phyloP scores from a whole-genome alignment of 2,797 vertebrate species.

The Ciconia nigra region DNA sequence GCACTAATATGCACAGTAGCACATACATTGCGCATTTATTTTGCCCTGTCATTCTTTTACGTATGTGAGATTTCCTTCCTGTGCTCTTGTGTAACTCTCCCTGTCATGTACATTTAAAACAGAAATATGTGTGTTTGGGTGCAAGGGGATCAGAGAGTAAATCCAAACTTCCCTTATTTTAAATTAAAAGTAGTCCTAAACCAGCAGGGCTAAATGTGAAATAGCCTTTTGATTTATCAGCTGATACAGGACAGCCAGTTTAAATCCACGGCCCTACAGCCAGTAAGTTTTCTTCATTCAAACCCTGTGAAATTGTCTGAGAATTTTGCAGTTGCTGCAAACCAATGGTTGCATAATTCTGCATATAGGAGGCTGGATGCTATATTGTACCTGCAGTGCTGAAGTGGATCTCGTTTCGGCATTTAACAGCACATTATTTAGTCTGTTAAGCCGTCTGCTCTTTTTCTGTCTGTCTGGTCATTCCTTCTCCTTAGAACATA shows the following conservation, averaged over 20 bases:
- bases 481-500: background rate
- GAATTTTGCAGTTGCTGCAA: background rate
- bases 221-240: background rate
- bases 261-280: background rate
- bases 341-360: background rate
- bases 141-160: background rate
- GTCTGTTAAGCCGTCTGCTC: background rate
- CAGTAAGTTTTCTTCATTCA: background rate
- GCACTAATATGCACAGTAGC: background rate
- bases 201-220: background rate
- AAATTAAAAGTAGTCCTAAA: background rate
- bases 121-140: background rate
- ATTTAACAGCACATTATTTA: background rate
- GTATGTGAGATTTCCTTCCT: conserved; percentile 42
- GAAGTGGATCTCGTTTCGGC: background rate
- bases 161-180: background rate
- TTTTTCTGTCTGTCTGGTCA: conserved; percentile 10
- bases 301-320: background rate
- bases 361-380: background rate
- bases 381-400: background rate
- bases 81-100: background rate
- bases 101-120: background rate
- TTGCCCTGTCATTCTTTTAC: conserved; percentile 37
- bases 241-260: background rate
- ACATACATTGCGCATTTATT: background rate